Conservation (phyloP, 1,140 invertebrate genomes). For the Drosophila bocki region DNA sequence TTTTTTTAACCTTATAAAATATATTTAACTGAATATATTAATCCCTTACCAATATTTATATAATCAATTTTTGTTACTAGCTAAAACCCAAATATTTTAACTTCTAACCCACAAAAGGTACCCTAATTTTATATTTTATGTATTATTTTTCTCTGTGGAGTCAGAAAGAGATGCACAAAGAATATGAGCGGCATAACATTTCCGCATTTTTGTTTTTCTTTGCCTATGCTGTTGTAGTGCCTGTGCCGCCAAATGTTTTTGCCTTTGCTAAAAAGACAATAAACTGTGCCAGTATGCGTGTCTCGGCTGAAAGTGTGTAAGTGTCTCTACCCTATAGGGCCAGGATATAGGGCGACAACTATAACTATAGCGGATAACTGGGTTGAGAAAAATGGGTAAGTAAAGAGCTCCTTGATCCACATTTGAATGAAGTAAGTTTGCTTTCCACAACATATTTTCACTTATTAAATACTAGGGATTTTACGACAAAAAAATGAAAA, state of each 20-base stretch:
- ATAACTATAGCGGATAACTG: conserved; percentile 12
- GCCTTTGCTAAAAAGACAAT: conserved; percentile 74
- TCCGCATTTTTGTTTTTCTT: conserved; percentile 70
- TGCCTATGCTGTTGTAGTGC: conserved; percentile 52
- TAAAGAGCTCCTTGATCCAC: conserved; percentile 46
- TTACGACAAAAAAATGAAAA: background rate
- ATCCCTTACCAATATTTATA: background rate
- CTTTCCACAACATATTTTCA: conserved; percentile 19
- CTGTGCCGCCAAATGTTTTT: conserved; percentile 65
- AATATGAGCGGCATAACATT: conserved; percentile 45
- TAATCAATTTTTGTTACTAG: background rate
- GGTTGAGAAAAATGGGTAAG: conserved; percentile 16
- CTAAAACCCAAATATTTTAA: background rate
- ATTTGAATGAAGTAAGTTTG: conserved; percentile 22
- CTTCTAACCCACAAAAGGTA: background rate
- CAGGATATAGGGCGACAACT: conserved; percentile 37
- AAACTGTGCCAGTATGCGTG: conserved; percentile 61
- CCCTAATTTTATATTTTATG: background rate
- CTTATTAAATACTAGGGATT: background rate
- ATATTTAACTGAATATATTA: background rate
- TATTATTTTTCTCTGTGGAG: background rate
- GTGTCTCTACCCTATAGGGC: conserved; percentile 47
- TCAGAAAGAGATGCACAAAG: background rate
- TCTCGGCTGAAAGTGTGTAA: conserved; percentile 15
- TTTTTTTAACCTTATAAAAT: background rate